Conservation (phyloP, 2,888 invertebrate genomes). For the Drosophila paranaensis region DNA sequence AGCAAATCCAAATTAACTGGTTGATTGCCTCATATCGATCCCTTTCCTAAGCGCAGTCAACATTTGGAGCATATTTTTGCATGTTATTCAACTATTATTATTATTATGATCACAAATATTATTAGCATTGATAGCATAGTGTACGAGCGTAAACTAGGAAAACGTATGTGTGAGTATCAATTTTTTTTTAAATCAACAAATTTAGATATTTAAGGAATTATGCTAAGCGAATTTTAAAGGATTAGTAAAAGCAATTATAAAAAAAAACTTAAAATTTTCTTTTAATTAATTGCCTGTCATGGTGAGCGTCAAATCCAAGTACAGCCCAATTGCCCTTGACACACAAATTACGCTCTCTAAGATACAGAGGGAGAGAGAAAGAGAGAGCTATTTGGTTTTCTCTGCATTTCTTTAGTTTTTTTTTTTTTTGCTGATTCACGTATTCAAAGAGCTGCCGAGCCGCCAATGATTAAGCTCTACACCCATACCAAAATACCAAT, state of each 20-base stretch:
- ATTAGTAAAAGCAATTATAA: conserved; percentile 46
- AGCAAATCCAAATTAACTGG: conserved; percentile 14
- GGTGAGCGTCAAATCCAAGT: too few relatives aligned
- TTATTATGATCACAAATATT: not conserved
- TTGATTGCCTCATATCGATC: conserved; percentile 17
- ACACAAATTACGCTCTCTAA: too few relatives aligned
- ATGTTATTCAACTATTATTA: conserved; percentile 23
- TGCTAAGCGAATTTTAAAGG: conserved; percentile 49
- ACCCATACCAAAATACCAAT: conserved; percentile 3
- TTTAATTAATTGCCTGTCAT: too few relatives aligned
- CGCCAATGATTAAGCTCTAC: conserved; percentile 4
- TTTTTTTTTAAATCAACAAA: conserved; percentile 35
- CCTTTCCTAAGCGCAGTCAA: conserved; percentile 9
- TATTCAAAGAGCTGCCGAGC: not conserved
- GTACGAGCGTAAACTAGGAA: conserved; percentile 1
- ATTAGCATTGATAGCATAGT: conserved; percentile 7
- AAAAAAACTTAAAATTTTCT: too few relatives aligned
- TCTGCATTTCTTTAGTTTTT: too few relatives aligned
- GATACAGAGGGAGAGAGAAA: too few relatives aligned
- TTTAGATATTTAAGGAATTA: conserved; percentile 22
- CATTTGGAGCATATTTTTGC: conserved; percentile 41
- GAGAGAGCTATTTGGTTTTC: too few relatives aligned
- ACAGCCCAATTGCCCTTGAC: too few relatives aligned
- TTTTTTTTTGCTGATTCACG: conserved; percentile 6
- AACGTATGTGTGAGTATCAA: conserved; percentile 14